Conservation (phyloP, 2,797 vertebrate genomes). For the Sandelia bainsii region DNA sequence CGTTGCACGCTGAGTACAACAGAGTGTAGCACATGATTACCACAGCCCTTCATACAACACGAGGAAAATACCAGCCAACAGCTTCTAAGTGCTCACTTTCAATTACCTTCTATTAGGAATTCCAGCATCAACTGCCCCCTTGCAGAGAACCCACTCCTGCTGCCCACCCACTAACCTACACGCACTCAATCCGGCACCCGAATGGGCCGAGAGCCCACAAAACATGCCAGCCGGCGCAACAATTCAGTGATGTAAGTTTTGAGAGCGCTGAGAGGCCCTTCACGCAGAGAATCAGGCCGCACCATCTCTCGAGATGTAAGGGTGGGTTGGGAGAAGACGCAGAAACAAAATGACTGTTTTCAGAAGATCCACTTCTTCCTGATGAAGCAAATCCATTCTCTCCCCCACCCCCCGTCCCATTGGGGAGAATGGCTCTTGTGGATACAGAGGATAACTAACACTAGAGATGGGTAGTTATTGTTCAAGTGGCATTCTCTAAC, state of each 20-base stretch:
- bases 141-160: conserved; percentile 72
- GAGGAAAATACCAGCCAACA: conserved; percentile 65
- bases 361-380: conserved; percentile 80
- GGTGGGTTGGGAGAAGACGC: conserved; percentile 54
- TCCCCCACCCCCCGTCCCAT: not conserved
- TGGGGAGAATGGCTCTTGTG: conserved; percentile 62
- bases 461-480: conserved; percentile 68
- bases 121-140: conserved; percentile 65
- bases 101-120: conserved; percentile 82
- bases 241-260: conserved; percentile 77
- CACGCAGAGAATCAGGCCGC: conserved; percentile 61
- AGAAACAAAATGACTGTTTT: conserved; percentile 73
- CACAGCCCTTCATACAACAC: conserved; percentile 39
- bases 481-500: conserved; percentile 72
- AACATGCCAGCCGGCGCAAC: conserved; percentile 61
- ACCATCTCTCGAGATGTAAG: conserved; percentile 60
- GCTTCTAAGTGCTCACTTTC: conserved; percentile 77
- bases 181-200: conserved; percentile 69
- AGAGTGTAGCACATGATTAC: conserved; percentile 79
- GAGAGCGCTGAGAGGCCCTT: conserved; percentile 75
- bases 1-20: conserved; percentile 41
- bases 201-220: conserved; percentile 66
- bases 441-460: conserved; percentile 69
- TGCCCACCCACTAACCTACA: conserved; percentile 77
- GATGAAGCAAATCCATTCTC: conserved; percentile 68